phyloP scores from a whole-genome alignment of 2,113 vertebrate species.

The Mastomys natalensis region DNA sequence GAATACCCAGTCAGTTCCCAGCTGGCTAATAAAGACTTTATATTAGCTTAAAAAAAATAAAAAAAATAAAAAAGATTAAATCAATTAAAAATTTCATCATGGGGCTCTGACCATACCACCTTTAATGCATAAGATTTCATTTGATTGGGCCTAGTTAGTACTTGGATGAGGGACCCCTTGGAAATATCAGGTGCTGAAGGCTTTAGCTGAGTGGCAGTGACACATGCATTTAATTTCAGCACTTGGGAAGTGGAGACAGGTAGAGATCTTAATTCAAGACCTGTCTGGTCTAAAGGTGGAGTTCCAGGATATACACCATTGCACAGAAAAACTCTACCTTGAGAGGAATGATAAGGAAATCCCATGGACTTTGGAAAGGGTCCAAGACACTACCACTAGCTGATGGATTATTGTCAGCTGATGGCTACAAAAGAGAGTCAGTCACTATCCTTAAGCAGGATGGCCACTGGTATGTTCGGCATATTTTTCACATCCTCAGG shows the following conservation, averaged over 20 bases:
- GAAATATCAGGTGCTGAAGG: background rate
- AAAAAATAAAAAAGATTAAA: no score
- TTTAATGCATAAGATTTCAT: background rate
- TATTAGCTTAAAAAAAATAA: background rate
- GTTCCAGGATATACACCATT: background rate
- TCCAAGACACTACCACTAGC: background rate
- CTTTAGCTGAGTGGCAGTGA: background rate
- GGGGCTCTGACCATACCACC: background rate
- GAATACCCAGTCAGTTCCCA: background rate
- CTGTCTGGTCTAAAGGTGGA: background rate
- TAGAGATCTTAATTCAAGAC: background rate
- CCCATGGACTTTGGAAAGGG: background rate
- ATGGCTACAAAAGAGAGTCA: background rate
- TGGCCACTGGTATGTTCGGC: background rate
- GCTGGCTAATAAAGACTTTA: background rate
- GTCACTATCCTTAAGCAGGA: background rate
- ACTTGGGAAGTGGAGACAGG: background rate
- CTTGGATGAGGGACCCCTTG: background rate
- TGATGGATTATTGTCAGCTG: background rate
- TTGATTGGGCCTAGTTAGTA: background rate
- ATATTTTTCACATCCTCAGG: background rate
- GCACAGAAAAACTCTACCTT: background rate
- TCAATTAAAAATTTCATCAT: background rate
- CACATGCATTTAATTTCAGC: background rate
- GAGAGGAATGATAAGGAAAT: background rate